Conservation (phyloP, 2,113 vertebrate genomes). For the Cyanoderma ruficeps region DNA sequence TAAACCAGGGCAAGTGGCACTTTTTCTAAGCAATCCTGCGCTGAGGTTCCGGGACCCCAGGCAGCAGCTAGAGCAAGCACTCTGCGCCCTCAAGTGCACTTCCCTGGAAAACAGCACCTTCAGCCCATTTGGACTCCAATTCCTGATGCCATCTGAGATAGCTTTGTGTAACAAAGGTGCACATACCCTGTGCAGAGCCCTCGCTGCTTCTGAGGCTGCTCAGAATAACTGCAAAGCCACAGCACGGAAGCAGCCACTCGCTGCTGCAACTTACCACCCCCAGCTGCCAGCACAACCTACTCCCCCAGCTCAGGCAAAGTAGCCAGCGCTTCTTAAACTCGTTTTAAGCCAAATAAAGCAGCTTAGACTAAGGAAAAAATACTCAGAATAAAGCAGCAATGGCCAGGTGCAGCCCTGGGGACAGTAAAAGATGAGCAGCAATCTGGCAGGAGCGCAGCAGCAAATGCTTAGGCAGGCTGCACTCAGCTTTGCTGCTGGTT, state of each 20-base stretch:
- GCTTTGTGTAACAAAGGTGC: background rate
- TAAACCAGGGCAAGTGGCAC: background rate
- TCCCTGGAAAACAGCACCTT: background rate
- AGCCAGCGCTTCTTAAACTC: background rate
- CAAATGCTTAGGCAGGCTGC: background rate
- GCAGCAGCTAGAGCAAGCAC: background rate
- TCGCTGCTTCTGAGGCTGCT: background rate
- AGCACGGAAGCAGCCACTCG: background rate
- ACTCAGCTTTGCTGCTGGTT: background rate
- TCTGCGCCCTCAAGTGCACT: background rate
- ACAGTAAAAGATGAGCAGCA: background rate
- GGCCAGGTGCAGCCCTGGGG: background rate
- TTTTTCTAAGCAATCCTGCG: background rate
- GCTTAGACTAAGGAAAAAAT: background rate
- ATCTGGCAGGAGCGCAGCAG: background rate
- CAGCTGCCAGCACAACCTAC: background rate
- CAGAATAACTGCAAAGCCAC: background rate
- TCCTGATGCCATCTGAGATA: too few species aligned
- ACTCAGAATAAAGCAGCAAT: background rate
- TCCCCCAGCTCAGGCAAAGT: background rate
- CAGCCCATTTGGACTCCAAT: background rate
- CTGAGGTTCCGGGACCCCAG: rapidly evolving
- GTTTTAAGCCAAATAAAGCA: background rate
- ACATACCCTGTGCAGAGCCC: background rate
- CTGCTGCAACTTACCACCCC: background rate